These are phyloP conservation scores for Pogonomyrmex californicus DNA, from an alignment of 1,140 invertebrate species.

Conservation along the genomic window DNA sequence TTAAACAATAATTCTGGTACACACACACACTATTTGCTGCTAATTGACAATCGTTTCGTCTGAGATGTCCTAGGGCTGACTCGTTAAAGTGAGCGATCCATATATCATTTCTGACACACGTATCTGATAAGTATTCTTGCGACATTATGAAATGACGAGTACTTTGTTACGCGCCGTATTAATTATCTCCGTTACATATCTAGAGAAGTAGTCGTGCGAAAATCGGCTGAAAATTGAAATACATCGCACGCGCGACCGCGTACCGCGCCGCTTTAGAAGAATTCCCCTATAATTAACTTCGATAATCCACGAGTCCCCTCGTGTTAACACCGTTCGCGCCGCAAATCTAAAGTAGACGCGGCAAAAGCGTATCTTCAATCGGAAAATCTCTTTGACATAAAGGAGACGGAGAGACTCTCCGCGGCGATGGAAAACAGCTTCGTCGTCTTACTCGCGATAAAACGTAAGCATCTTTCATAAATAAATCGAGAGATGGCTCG, in stretches of 20 bases:
- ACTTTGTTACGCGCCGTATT: not conserved
- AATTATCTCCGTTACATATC: constrained; percentile 26
- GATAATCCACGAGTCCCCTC: constrained; percentile 1
- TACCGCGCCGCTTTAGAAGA: not conserved
- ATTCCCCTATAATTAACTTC: constrained; percentile 19
- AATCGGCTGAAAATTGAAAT: constrained; percentile 17
- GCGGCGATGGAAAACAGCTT: constrained; percentile 5
- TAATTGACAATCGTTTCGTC: constrained; percentile 2
- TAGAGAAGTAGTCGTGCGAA: constrained; percentile 5
- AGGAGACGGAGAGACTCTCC: not conserved
- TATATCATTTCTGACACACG: not conserved
- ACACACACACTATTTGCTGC: not conserved
- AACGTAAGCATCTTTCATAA: not conserved
- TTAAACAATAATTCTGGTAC: not conserved
- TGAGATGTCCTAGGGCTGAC: not conserved
- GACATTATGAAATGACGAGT: not conserved
- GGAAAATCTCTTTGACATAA: constrained; percentile 2
- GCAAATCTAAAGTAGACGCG: constrained; percentile 1
- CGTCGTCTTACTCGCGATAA: not conserved
- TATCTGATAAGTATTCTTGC: constrained; percentile 19
- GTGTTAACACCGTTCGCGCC: not conserved
- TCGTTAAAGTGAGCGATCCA: not conserved
- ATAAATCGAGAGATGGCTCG: constrained; percentile 4
- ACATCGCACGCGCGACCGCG: not conserved
- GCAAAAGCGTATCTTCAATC: not conserved